These are phyloP conservation scores for Cydia amplana DNA, from an alignment of 1,140 invertebrate genomes.

Conservation along the genomic window DNA sequence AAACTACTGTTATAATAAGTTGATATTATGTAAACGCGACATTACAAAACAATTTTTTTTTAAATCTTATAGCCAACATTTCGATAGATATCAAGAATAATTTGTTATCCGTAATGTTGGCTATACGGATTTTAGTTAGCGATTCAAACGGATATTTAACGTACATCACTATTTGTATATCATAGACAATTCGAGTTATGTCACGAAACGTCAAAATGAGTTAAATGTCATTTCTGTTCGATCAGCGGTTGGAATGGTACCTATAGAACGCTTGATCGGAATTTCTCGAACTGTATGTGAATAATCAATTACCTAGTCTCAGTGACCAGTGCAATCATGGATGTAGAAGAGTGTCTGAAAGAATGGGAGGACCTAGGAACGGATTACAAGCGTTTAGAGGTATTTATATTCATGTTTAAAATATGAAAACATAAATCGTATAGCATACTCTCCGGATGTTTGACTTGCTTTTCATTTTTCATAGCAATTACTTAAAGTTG, in stretches of 20 bases:
- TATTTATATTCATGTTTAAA: conserved; percentile 60
- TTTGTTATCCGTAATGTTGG: neutral
- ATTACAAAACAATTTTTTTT: too few species aligned
- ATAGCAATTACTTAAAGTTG: conserved; percentile 24
- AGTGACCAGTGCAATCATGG: conserved; percentile 65
- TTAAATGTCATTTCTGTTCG: conserved; percentile 28
- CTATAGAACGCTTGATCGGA: conserved; percentile 32
- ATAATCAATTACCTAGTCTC: conserved; percentile 35
- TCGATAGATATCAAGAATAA: neutral
- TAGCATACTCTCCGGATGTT: conserved; percentile 28
- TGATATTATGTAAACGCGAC: too few species aligned
- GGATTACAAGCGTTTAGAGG: conserved; percentile 88
- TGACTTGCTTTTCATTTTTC: conserved; percentile 24
- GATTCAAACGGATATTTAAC: neutral
- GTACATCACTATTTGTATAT: neutral
- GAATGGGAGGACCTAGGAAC: conserved; percentile 89
- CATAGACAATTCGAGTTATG: conserved; percentile 25
- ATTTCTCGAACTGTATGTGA: conserved; percentile 38
- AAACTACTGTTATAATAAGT: too few species aligned
- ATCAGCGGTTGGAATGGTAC: conserved; percentile 32
- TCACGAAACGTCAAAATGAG: conserved; percentile 10
- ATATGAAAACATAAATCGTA: conserved; percentile 32
- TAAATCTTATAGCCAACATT: neutral
- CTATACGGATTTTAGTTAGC: neutral
- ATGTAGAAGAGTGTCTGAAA: conserved; percentile 83